Conservation (phyloP, 2,888 invertebrate species). For the Blastobasis adustella region DNA sequence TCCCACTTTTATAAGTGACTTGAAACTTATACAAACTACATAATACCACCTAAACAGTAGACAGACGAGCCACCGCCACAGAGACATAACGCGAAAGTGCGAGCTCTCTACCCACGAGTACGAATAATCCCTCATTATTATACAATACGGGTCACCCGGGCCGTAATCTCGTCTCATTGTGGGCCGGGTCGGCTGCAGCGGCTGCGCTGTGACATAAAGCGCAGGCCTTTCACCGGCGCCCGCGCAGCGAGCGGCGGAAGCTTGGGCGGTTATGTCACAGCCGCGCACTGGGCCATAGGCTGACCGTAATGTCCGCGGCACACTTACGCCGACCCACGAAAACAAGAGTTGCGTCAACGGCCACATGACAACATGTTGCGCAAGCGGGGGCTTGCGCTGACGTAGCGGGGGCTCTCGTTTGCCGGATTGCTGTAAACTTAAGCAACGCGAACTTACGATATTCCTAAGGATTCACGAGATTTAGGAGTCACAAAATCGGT, state of each 20-base stretch:
- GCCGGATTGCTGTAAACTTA: too few species aligned
- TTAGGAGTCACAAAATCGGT: too few species aligned
- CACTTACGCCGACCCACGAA: conserved; percentile 67
- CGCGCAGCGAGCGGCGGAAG: conserved; percentile 51
- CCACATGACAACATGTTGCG: conserved; percentile 55
- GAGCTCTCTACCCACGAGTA: background rate
- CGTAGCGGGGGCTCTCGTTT: too few species aligned
- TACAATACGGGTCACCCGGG: too few species aligned
- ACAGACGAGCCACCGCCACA: too few species aligned
- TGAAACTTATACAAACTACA: too few species aligned
- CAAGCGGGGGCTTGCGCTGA: conserved; percentile 22
- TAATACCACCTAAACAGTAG: too few species aligned
- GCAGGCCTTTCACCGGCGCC: conserved; percentile 43
- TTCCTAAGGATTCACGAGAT: too few species aligned
- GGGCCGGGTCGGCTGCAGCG: too few species aligned
- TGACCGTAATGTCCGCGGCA: conserved; percentile 67
- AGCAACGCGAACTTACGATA: too few species aligned
- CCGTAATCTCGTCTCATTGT: too few species aligned
- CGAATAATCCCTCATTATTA: background rate
- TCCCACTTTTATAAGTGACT: too few species aligned
- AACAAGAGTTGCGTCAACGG: conserved; percentile 64
- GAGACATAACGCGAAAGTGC: background rate
- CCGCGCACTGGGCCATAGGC: conserved; percentile 59
- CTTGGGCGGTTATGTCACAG: conserved; percentile 60
- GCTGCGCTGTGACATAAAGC: conserved; percentile 30